Evolutionary conservation across 1,140 invertebrate species (phyloP), one percentile per base, ranked within the genome.

Genomic region (Macrobrachium rosenbergii): DNA sequence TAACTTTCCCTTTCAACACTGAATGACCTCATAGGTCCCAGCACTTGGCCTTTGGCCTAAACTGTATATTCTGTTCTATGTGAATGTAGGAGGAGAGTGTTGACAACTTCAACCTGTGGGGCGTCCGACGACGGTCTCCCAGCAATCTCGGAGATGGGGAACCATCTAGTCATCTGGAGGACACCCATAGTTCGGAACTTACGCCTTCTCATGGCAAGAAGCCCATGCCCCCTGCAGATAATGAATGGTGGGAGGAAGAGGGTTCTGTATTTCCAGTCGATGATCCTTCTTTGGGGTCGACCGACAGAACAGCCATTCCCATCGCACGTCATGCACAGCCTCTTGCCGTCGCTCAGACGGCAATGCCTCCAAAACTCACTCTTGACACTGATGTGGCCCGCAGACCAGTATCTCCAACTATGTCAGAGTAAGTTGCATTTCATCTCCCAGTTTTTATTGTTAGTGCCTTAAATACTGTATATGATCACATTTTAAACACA

Each of bases 31-130:
- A n/a, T n/a, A n/a, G n/a, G n/a, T n/a, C n/a, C n/a, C n/a, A n/a
- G n/a, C n/a, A n/a, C n/a, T n/a, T n/a, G n/a, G n/a, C n/a, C n/a
- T n/a, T n/a, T n/a, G n/a, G n/a, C n/a, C n/a, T n/a, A n/a, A n/a
- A n/a, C n/a, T n/a, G n/a, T n/a, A n/a, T n/a, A n/a, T n/a, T n/a
- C n/a, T n/a, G n/a, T n/a, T 45, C 23, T 63, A 21, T 52, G 21
- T 80, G 37, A 23, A 12, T 23, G 63, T 88, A 96, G 94, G 98
- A 93, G 84, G 98, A 99, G 91, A 97, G 96, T 89, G 97, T 97
- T 5, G 97, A 98, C 92, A 98, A 98, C 92, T 99, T 99, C 92
- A 99, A 99, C 91, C 78, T 90, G 17, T 99, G 98, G 98, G 97
- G 98, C 80, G 97, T 98, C 5, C 94, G 97, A 12, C 93, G 97